Evolutionary conservation across 1,140 invertebrate genomes (phyloP).

Genomic region (Saxidomus purpurata): DNA sequence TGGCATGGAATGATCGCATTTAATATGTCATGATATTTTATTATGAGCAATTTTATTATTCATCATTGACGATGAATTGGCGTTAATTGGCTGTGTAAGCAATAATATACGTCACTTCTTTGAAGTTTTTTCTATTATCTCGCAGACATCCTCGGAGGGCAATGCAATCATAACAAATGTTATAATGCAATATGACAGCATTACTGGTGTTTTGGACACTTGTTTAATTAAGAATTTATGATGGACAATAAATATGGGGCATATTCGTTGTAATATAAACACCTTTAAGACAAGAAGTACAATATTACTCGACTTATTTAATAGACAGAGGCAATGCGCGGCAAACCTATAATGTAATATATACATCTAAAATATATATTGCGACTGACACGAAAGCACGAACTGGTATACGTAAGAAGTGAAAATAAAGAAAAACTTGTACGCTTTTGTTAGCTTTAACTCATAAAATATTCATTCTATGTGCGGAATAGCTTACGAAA

Average conservation of each 20-base stretch:
- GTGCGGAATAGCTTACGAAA: no score
- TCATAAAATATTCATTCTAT: no score
- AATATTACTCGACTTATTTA: neutral
- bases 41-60: neutral
- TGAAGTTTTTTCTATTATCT: neutral
- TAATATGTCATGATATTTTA: neutral
- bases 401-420: no score
- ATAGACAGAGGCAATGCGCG: no score
- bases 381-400: no score
- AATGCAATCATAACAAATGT: neutral
- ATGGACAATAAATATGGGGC: neutral
- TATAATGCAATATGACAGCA: neutral
- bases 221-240: constrained; percentile 2
- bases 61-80: neutral
- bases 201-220: neutral
- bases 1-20: no score
- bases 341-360: no score
- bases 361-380: no score
- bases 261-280: neutral
- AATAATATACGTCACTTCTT: neutral
- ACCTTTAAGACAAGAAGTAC: neutral
- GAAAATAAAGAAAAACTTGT: no score
- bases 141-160: neutral
- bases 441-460: no score
- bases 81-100: neutral